These are phyloP conservation scores for Theonella swinhoei DNA, from an alignment of 37 sponge, comb jelly and placozoan species.

Conservation along the genomic window DNA sequence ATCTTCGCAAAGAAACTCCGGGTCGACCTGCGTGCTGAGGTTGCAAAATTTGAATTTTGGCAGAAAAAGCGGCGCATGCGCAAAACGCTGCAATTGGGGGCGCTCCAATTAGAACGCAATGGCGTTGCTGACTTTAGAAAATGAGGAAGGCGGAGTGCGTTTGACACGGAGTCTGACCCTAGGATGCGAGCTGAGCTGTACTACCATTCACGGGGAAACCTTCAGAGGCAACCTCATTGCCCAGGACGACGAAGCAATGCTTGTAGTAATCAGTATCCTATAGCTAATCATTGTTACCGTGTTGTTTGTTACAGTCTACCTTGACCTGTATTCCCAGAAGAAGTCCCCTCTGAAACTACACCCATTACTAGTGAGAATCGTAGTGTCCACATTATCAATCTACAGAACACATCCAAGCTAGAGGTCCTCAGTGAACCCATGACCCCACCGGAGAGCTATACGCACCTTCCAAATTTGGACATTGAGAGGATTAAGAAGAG, in stretches of 20 bases:
- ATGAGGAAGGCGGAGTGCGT: not conserved
- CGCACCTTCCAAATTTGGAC: conserved; percentile 12
- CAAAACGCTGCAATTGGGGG: not conserved
- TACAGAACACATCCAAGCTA: conserved; percentile 30
- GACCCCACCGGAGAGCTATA: not conserved
- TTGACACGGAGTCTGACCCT: conserved; percentile 1
- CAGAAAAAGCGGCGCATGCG: not conserved
- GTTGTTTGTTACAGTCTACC: not conserved
- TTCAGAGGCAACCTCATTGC: conserved; percentile 45
- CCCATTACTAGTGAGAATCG: not conserved
- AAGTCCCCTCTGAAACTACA: not conserved
- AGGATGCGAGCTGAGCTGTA: conserved; percentile 39
- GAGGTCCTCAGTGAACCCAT: not conserved
- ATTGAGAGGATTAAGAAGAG: conserved; percentile 32
- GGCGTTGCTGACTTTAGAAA: not conserved
- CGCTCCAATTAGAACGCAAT: not conserved
- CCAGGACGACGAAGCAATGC: conserved; percentile 24
- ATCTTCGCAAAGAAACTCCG: not conserved
- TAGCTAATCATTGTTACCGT: not conserved
- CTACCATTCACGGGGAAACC: conserved; percentile 31
- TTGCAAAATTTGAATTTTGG: not conserved
- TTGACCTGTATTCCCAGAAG: not conserved
- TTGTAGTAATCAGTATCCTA: conserved; percentile 43
- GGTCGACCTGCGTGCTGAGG: not conserved
- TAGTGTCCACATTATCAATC: conserved; percentile 42